A percentile compares a stretch with the other conserved stretches of the same genome.
Evolutionary conservation across 2,888 invertebrate species (phyloP).

Genomic region (Aleiodes leptofemur): DNA sequence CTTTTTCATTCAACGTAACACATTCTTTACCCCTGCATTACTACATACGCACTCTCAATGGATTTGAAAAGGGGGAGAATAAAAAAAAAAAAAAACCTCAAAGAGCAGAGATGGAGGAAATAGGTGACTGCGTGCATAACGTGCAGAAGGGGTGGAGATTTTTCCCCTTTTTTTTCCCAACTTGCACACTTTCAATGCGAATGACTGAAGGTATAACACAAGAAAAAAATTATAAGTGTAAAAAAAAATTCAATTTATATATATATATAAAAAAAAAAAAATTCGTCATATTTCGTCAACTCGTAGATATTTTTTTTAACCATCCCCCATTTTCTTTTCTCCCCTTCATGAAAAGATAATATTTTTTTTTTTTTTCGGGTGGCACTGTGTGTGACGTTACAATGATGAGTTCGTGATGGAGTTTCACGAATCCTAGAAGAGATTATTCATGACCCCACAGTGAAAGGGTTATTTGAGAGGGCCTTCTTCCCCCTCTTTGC

Average conservation of each 20-base stretch:
- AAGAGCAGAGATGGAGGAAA: conserved; percentile 9
- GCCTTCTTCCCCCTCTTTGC: no score
- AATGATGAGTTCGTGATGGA: conserved; percentile 45
- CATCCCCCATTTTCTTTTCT: no score
- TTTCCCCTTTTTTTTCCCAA: neutral
- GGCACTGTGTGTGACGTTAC: neutral
- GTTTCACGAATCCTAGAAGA: conserved; percentile 50
- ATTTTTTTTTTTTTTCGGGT: no score
- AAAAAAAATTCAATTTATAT: conserved; percentile 4
- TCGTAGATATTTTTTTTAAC: no score
- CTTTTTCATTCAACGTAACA: neutral
- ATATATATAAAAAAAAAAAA: neutral
- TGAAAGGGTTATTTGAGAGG: conserved; percentile 12
- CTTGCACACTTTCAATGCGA: conserved; percentile 8
- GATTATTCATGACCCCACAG: conserved; percentile 9
- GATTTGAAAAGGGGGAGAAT: neutral
- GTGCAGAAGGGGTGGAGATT: no score
- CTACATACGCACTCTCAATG: conserved; percentile 5
- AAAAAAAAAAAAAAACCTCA: neutral
- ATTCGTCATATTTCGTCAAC: neutral
- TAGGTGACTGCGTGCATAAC: no score
- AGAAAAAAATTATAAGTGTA: neutral
- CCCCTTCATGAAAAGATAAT: no score
- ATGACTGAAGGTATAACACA: conserved; percentile 14
- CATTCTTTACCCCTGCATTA: neutral